phyloP scores from a whole-genome alignment of 2,113 vertebrate genomes.

The Ivindomyrus marchei region DNA sequence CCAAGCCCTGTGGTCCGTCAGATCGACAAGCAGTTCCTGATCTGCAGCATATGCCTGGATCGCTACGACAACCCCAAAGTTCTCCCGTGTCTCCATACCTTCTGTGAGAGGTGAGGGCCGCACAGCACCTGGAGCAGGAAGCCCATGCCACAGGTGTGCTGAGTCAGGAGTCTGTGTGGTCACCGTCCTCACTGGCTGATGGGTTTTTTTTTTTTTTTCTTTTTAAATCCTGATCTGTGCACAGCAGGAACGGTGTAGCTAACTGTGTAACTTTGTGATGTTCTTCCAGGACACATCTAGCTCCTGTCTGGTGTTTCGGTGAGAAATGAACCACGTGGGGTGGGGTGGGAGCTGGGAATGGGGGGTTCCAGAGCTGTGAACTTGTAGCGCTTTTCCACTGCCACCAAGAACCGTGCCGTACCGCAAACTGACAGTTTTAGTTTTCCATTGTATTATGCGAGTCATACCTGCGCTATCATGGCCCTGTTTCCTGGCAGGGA shows the following conservation, averaged over 20 bases:
- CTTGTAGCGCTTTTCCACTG: background rate
- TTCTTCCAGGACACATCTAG: background rate
- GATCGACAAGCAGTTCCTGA: slow-evolving; percentile 99
- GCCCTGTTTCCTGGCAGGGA: background rate
- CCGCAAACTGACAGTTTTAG: background rate
- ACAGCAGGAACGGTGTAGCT: background rate
- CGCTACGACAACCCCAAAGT: slow-evolving; percentile 97
- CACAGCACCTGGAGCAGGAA: background rate
- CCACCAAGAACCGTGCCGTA: background rate
- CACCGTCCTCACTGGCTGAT: background rate
- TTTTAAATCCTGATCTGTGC: background rate
- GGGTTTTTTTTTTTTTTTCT: too few relatives aligned
- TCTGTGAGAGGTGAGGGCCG: slow-evolving; percentile 79
- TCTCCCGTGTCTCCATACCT: slow-evolving; percentile 93
- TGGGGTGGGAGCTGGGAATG: background rate
- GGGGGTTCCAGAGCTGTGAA: background rate
- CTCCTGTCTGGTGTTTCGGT: background rate
- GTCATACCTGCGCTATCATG: background rate
- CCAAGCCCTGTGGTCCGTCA: slow-evolving; percentile 93
- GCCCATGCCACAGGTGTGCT: background rate
- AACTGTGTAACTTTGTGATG: background rate
- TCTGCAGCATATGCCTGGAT: slow-evolving; percentile 99
- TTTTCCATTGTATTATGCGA: background rate
- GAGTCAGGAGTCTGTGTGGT: background rate
- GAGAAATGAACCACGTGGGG: background rate